Evolutionary conservation across 2,113 vertebrate genomes (phyloP).

Genomic region (Microtus pennsylvanicus): DNA sequence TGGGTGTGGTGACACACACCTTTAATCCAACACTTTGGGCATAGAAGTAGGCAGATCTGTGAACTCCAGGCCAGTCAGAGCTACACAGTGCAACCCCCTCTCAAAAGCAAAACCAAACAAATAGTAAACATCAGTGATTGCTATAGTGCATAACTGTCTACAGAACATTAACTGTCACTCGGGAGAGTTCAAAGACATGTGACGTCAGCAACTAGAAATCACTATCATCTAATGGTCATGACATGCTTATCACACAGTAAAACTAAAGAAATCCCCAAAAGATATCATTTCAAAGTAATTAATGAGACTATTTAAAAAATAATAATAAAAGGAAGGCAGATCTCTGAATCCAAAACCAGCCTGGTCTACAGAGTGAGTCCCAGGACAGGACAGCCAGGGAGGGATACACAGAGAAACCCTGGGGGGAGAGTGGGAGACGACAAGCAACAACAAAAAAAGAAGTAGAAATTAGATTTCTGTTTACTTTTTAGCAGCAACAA

Average conservation of each 20-base stretch:
- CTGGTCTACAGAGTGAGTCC: not conserved
- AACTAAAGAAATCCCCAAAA: not conserved
- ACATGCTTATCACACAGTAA: slow-evolving; percentile 8
- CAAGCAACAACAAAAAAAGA: slow-evolving; percentile 11
- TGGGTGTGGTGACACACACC: not conserved
- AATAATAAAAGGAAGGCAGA: not conserved
- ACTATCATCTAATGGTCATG: not conserved
- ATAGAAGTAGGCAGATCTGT: not conserved
- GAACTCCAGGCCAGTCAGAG: not conserved
- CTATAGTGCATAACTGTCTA: not conserved
- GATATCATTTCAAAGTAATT: not conserved
- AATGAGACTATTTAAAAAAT: not conserved
- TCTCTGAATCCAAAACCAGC: not conserved
- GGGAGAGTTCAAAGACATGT: not conserved
- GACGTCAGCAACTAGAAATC: slow-evolving; percentile 41
- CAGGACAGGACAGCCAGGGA: not conserved
- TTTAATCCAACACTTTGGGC: not conserved
- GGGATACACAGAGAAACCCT: not conserved
- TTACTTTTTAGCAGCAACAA: slow-evolving; percentile 36
- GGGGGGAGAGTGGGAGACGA: not conserved
- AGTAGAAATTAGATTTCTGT: slow-evolving; percentile 23
- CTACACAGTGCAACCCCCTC: not conserved
- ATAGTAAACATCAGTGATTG: not conserved
- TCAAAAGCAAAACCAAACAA: not conserved
- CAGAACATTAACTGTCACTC: not conserved